A percentile compares a stretch with the other conserved stretches of the same genome.
Evolutionary conservation across 2,888 invertebrate species (phyloP).

Genomic region (Epistrophe grossulariae): DNA sequence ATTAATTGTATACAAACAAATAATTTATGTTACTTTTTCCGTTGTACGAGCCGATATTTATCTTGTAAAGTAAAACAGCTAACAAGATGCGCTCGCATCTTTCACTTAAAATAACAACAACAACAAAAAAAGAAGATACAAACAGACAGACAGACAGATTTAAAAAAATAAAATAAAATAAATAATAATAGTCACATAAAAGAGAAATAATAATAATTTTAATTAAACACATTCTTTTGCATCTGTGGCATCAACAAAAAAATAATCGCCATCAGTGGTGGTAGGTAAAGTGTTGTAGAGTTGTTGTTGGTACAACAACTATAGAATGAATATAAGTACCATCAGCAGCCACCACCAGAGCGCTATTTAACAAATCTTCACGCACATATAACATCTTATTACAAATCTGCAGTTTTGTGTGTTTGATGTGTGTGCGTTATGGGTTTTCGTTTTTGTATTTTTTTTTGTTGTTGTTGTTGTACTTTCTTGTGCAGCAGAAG

Average conservation of each 20-base stretch:
- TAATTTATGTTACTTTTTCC: slow-evolving; percentile 70
- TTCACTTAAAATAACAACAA: not conserved
- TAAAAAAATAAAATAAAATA: slow-evolving; percentile 16
- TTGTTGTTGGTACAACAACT: not conserved
- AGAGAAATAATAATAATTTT: slow-evolving; percentile 75
- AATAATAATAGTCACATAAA: slow-evolving; percentile 69
- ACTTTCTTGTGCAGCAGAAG: slow-evolving; percentile 19
- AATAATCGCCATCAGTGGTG: slow-evolving; percentile 46
- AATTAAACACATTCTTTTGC: slow-evolving; percentile 76
- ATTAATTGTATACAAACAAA: slow-evolving; percentile 71
- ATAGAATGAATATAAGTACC: slow-evolving; percentile 10
- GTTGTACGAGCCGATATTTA: slow-evolving; percentile 55
- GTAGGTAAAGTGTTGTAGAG: slow-evolving; percentile 21
- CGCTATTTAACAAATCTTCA: slow-evolving; percentile 59
- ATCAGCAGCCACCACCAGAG: not conserved
- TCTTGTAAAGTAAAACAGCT: slow-evolving; percentile 72
- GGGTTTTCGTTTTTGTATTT: slow-evolving; percentile 26
- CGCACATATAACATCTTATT: slow-evolving; percentile 72
- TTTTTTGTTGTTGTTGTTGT: too few relatives aligned
- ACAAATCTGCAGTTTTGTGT: slow-evolving; percentile 59
- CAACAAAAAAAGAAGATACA: not conserved
- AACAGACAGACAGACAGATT: slow-evolving; percentile 20
- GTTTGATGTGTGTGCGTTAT: slow-evolving; percentile 68
- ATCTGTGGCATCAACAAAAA: slow-evolving; percentile 43
- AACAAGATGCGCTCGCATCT: slow-evolving; percentile 61